Evolutionary conservation across 2,113 vertebrate species (phyloP), one percentile per base, ranked within the genome.

Genomic region (Corvus moneduloides): DNA sequence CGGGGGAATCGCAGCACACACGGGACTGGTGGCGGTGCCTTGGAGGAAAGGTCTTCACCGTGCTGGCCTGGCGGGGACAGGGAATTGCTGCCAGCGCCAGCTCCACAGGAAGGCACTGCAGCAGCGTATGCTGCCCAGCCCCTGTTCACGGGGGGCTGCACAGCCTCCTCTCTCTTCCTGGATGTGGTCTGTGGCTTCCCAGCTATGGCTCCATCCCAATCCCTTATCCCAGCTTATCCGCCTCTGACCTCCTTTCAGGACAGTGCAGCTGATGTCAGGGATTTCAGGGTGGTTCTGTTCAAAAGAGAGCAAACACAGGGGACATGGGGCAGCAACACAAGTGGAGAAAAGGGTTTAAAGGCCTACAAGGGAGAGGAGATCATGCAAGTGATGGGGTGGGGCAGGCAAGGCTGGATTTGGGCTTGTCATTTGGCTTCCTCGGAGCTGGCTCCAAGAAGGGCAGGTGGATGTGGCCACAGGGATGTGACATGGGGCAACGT

Each of bases 191-290:
- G 7, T 5, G 6, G 52, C 68, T 74, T 87, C 63, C 56, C 4
- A 4, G 43, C 44, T 71, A 33, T 27, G 35, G 81, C 66, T 81
- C 81, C 16, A 28, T 84, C 92, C 81, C 93, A 94, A 82, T 93
- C 96, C 79, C 51, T 96, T 94, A 97, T 97, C 95, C 94, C 24
- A 4, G 94, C 84, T 97, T 96, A 97, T 97, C 97, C 73, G 75
- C 67, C 66, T 85, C 69, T 97, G 95, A 96, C 96, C 97, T 97
- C 88, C 84, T 97, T 97, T 97, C 80, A 77, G 97, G 96, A 86
- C 78, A 79, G 88, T 39, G 59, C 87, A 41, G 83, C 33, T 69
- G 74, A 79, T 94, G 86, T 48, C 49, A 62, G 84, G 78, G 93
- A 92, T 89, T 91, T 94, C 78, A 86, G 76, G 46, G 55, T 41